phyloP scores from a whole-genome alignment of 2,113 vertebrate species.

The Lampris incognitus region DNA sequence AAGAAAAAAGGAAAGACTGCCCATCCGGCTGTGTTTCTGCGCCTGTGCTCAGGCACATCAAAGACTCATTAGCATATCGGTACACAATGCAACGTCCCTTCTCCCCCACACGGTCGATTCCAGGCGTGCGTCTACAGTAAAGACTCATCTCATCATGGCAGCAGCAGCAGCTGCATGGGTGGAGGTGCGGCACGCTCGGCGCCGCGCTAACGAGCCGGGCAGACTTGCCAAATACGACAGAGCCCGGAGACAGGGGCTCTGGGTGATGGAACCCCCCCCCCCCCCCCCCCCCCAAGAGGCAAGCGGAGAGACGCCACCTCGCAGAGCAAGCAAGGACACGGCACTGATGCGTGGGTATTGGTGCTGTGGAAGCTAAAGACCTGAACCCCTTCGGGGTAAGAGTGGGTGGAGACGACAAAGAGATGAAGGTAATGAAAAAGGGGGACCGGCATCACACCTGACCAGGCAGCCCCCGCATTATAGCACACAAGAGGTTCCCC shows the following conservation, averaged over 20 bases:
- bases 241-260: neutral
- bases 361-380: slow-evolving; percentile 29
- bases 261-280: slow-evolving; percentile 37
- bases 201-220: neutral
- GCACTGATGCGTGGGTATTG: no score
- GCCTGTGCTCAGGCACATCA: neutral
- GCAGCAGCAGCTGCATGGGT: slow-evolving; percentile 5
- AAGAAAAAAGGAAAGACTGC: no score
- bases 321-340: no score
- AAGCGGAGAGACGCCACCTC: no score
- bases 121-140: neutral
- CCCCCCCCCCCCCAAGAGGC: no score
- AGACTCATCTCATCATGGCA: slow-evolving; percentile 12
- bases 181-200: slow-evolving; percentile 5
- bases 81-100: neutral
- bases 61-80: neutral
- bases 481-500: slow-evolving; percentile 20
- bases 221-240: neutral
- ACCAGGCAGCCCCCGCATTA: slow-evolving; percentile 53
- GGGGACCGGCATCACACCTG: slow-evolving; percentile 69
- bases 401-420: slow-evolving; percentile 46
- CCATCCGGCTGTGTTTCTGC: neutral
- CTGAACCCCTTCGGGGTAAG: slow-evolving; percentile 42
- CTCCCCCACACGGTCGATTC: slow-evolving; percentile 1
- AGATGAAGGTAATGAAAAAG: slow-evolving; percentile 72